Conservation (phyloP, 2,797 vertebrate species). For the Enteromius viviparus region DNA sequence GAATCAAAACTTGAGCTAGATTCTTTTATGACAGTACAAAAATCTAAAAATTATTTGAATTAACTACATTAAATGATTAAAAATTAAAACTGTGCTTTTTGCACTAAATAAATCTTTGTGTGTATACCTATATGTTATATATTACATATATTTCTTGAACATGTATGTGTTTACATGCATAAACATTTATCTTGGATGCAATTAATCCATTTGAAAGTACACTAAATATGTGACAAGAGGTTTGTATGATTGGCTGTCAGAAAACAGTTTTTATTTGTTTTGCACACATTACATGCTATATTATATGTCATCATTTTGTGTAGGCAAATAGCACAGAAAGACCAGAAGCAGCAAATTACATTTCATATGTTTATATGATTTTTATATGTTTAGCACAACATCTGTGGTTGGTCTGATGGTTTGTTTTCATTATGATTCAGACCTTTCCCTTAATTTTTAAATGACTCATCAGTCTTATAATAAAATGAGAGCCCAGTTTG, state of each 20-base stretch:
- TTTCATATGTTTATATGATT: neutral
- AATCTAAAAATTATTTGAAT: neutral
- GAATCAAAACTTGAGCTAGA: neutral
- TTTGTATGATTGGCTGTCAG: neutral
- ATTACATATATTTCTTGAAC: neutral
- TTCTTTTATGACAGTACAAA: neutral
- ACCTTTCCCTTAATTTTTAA: neutral
- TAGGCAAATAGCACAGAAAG: constrained; percentile 6
- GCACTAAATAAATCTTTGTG: too few species aligned
- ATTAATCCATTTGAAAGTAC: neutral
- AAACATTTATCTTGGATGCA: neutral
- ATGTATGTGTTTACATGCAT: neutral
- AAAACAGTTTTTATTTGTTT: neutral
- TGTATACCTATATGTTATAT: neutral
- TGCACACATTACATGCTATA: neutral
- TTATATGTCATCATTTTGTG: neutral
- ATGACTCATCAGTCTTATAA: constrained; percentile 25
- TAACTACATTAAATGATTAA: too few species aligned
- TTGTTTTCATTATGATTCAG: constrained; percentile 12
- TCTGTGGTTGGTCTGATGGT: neutral
- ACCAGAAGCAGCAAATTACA: neutral
- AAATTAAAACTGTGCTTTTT: too few species aligned
- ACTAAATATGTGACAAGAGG: neutral
- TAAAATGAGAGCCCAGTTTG: neutral
- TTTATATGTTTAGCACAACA: neutral